Conservation (phyloP, 2,888 invertebrate species). For the Apamea monoglypha region DNA sequence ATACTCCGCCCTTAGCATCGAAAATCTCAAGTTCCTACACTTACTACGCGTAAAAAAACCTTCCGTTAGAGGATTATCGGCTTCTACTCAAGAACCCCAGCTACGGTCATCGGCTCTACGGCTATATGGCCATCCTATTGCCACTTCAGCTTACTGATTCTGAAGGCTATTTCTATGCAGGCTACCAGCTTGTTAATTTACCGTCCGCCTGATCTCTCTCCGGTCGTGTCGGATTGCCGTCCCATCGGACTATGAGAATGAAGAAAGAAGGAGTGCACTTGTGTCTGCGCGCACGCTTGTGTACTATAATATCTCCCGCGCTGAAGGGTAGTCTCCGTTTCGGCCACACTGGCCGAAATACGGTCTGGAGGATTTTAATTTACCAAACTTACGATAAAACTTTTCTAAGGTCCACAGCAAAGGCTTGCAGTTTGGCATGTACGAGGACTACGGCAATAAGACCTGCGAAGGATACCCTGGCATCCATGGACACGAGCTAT, state of each 20-base stretch:
- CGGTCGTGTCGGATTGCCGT: no score
- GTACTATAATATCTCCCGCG: no score
- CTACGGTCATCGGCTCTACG: not conserved
- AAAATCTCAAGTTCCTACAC: not conserved
- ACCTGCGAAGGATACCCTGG: conserved; percentile 96
- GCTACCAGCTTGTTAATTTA: not conserved
- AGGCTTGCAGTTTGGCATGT: conserved; percentile 95
- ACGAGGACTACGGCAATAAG: conserved; percentile 94
- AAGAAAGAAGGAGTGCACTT: no score
- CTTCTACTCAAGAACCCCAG: not conserved
- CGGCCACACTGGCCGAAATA: no score
- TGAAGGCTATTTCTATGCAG: not conserved
- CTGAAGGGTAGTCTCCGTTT: no score
- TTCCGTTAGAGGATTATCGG: not conserved
- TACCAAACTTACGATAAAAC: not conserved
- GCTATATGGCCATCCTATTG: not conserved
- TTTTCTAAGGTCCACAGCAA: conserved; percentile 91
- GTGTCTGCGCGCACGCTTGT: no score
- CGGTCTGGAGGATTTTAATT: not conserved
- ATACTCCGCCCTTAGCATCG: not conserved
- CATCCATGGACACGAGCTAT: conserved; percentile 91
- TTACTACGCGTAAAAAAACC: not conserved
- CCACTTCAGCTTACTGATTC: not conserved
- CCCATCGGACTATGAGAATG: no score
- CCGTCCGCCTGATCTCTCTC: not conserved